Conservation (phyloP, 2,888 invertebrate genomes). For the Nephrotoma appendiculata region DNA sequence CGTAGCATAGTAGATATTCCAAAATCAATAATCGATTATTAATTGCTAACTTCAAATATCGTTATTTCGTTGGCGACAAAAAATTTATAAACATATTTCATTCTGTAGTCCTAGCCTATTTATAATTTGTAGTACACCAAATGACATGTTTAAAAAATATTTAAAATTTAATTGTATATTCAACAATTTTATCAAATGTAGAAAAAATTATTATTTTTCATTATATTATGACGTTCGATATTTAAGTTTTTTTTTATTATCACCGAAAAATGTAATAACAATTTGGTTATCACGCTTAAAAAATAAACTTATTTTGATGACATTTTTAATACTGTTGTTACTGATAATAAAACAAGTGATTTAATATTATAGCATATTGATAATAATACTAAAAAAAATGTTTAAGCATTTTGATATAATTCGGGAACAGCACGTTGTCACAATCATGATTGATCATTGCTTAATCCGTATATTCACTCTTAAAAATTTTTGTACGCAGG, state of each 20-base stretch:
- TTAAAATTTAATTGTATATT: not conserved
- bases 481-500: not conserved
- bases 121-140: too few species aligned
- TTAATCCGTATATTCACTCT: too few species aligned
- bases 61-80: too few species aligned
- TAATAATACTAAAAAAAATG: not conserved
- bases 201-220: not conserved
- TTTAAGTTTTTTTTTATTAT: not conserved
- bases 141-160: not conserved
- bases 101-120: too few species aligned
- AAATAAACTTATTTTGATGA: not conserved
- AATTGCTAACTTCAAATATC: too few species aligned
- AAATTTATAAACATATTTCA: too few species aligned
- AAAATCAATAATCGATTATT: too few species aligned
- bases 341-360: not conserved
- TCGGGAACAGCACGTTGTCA: not conserved
- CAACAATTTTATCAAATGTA: not conserved
- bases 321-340: not conserved
- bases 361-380: not conserved
- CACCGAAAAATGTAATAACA: not conserved
- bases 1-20: too few species aligned
- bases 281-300: not conserved
- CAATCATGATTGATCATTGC: not conserved
- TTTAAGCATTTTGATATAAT: not conserved
- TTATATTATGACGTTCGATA: not conserved